Evolutionary conservation across 2,797 vertebrate genomes (phyloP).

Genomic region (Enteromius viviparus): DNA sequence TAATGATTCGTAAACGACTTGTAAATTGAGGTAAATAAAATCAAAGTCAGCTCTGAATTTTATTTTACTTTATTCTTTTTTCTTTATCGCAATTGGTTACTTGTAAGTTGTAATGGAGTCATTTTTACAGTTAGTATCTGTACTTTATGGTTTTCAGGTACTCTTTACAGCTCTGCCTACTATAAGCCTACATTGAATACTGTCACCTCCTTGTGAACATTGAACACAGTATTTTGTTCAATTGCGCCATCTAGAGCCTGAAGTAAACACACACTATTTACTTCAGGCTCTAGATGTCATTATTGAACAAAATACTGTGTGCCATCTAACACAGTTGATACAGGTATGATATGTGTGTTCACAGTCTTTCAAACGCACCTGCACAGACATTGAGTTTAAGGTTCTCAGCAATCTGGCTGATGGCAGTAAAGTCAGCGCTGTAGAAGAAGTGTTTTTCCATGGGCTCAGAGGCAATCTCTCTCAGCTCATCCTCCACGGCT

Average conservation of each 20-base stretch:
- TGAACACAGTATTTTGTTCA: not conserved
- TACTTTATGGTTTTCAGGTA: too few relatives aligned
- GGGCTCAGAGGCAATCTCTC: slow-evolving; percentile 90
- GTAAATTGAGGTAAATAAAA: too few relatives aligned
- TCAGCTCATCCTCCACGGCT: slow-evolving; percentile 93
- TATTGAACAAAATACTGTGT: slow-evolving; percentile 35
- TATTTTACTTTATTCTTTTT: too few relatives aligned
- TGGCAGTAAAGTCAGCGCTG: slow-evolving; percentile 88
- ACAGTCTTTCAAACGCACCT: slow-evolving; percentile 73
- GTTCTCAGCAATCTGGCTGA: slow-evolving; percentile 91
- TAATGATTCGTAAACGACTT: too few relatives aligned
- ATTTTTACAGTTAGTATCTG: too few relatives aligned
- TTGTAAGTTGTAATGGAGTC: too few relatives aligned
- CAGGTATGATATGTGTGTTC: not conserved
- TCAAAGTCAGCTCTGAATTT: too few relatives aligned
- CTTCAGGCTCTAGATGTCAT: slow-evolving; percentile 62
- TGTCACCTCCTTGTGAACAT: not conserved
- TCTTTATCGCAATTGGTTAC: too few relatives aligned
- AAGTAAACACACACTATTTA: not conserved
- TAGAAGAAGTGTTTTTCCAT: slow-evolving; percentile 94
- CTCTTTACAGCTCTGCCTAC: too few relatives aligned
- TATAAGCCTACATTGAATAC: not conserved
- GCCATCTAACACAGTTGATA: not conserved
- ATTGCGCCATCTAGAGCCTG: too few relatives aligned
- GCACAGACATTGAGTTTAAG: slow-evolving; percentile 94